Evolutionary conservation across 2,888 invertebrate species (phyloP), one percentile per base, ranked within the genome.

Genomic region (Penaeus monodon): DNA sequence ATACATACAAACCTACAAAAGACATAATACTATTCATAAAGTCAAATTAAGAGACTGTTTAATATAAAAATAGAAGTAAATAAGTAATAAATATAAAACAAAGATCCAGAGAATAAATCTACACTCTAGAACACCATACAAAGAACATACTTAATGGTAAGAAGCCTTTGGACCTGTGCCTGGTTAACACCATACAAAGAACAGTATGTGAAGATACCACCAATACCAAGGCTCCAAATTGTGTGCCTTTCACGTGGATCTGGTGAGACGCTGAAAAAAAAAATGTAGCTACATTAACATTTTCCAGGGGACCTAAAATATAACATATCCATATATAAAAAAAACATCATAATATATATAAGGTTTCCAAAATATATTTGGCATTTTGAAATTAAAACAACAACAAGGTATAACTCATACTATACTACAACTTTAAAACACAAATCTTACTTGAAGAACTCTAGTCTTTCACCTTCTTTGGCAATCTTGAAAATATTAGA

Each of bases 111-210:
- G 57, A 57, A 17, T 57, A 57, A 2, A 14, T 12, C 57, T 57
- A 57, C 1, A 57, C 10, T 14, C 57, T 57, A 57, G 10, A 57
- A 20, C 57, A 73, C 12, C 29, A 78, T 78, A 7, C 12, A 27
- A 24, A 33, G 38, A 68, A 84, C 87, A 80, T 70, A 87, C 87
- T 66, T 87, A 65, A 87, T 66, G 73, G 94, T 93, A 49, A 94
- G 91, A 90, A 94, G 92, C 86, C 94, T 91, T 90, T 94, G 94
- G 87, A 94, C 93, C 92, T 96, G 97, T 0, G 97, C 95, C 92
- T 97, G 97, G 92, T 97, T 97, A 0, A 97, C 96, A 4, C 95
- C 97, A 92, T 97, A 97, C 14, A 97, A 91, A 0, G 97, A 95
- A 70, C 96, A 92, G 91, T 95, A 97, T 0, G 96, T 97, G 83